Evolutionary conservation across 2,113 vertebrate species (phyloP).

Genomic region (Penelope pileata): DNA sequence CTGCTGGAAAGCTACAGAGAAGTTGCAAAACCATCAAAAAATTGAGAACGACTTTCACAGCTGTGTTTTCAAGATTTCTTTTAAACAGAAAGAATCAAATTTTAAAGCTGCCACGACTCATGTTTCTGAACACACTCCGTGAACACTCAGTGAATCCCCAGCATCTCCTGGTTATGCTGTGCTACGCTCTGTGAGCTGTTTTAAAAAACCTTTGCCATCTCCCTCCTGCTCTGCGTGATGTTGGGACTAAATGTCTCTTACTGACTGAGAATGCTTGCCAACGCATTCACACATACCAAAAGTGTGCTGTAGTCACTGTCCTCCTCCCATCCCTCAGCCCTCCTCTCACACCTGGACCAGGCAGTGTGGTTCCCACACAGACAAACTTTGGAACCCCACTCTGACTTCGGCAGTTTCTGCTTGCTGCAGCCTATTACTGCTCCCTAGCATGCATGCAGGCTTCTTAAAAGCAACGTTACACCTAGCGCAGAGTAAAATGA

Average conservation of each 20-base stretch:
- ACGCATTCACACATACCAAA: fast-evolving
- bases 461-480: not conserved
- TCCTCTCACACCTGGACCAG: not conserved
- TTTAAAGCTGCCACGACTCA: not conserved
- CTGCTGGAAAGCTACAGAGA: not conserved
- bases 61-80: not conserved
- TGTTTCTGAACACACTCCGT: not conserved
- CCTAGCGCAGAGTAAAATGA: fast-evolving
- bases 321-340: not conserved
- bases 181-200: not conserved
- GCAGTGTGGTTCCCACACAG: fast-evolving
- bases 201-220: fast-evolving
- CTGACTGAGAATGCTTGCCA: not conserved
- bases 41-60: not conserved
- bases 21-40: not conserved
- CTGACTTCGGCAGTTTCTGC: not conserved
- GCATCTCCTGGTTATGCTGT: not conserved
- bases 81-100: not conserved
- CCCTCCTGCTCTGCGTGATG: not conserved
- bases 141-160: not conserved
- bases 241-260: not conserved
- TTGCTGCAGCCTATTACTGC: not conserved
- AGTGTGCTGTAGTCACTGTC: not conserved
- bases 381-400: not conserved
- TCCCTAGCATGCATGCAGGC: fast-evolving